Conservation (phyloP, 1,140 invertebrate species). For the Oppia nitens region DNA sequence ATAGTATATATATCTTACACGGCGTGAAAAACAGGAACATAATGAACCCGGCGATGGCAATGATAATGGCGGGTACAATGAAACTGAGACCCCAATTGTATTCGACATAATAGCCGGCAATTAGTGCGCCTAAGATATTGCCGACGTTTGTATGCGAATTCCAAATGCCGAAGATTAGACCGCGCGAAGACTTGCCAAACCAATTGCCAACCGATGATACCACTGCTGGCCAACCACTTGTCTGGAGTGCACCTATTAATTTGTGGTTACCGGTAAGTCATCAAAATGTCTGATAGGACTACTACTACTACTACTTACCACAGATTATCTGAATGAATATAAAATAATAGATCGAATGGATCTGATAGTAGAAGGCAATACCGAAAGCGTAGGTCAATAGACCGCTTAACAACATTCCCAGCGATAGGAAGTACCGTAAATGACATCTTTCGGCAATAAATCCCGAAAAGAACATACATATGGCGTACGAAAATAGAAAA, state of each 20-base stretch:
- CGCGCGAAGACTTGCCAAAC: slow-evolving; percentile 53
- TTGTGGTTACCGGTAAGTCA: no score
- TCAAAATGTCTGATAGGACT: no score
- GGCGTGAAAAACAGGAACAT: slow-evolving; percentile 69
- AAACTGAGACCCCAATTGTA: slow-evolving; percentile 79
- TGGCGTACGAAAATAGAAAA: slow-evolving; percentile 81
- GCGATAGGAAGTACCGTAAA: slow-evolving; percentile 66
- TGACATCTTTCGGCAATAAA: slow-evolving; percentile 81
- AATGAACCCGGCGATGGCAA: slow-evolving; percentile 52
- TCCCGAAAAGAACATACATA: slow-evolving; percentile 77
- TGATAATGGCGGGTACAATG: slow-evolving; percentile 73
- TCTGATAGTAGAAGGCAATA: slow-evolving; percentile 56
- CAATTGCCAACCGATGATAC: slow-evolving; percentile 84
- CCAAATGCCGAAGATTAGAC: slow-evolving; percentile 84
- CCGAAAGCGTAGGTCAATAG: slow-evolving; percentile 78
- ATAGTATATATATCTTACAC: slow-evolving; percentile 67
- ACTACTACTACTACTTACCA: slow-evolving; percentile 2
- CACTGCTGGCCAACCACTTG: slow-evolving; percentile 81
- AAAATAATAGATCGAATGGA: slow-evolving; percentile 71
- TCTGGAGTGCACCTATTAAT: slow-evolving; percentile 73
- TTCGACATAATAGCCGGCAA: slow-evolving; percentile 69
- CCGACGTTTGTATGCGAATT: slow-evolving; percentile 92
- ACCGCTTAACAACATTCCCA: slow-evolving; percentile 79
- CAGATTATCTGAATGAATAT: slow-evolving; percentile 57
- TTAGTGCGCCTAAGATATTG: slow-evolving; percentile 68